Conservation (phyloP, 1,140 invertebrate species). For the Solenopsis fugax region DNA sequence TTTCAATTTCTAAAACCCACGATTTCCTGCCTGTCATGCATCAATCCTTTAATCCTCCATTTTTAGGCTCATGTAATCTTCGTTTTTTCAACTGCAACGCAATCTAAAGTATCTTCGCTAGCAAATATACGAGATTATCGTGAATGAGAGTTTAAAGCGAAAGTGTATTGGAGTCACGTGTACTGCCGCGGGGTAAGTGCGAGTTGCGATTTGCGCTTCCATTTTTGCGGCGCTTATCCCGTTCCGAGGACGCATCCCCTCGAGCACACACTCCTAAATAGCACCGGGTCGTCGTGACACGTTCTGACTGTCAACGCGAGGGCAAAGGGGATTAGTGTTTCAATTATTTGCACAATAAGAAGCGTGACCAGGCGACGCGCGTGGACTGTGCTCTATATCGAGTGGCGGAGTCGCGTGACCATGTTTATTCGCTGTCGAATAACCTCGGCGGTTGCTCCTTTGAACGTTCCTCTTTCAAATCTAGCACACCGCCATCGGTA, state of each 20-base stretch:
- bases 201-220: slow-evolving; percentile 72
- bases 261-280: slow-evolving; percentile 69
- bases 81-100: slow-evolving; percentile 1
- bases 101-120: neutral
- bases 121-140: slow-evolving; percentile 57
- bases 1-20: neutral
- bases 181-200: slow-evolving; percentile 75
- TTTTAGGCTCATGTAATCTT: neutral
- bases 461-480: slow-evolving; percentile 9
- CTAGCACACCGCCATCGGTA: slow-evolving; percentile 53
- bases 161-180: slow-evolving; percentile 83
- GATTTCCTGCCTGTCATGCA: neutral
- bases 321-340: slow-evolving; percentile 84
- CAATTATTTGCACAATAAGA: slow-evolving; percentile 85
- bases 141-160: slow-evolving; percentile 26
- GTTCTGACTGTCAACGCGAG: slow-evolving; percentile 80
- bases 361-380: slow-evolving; percentile 61
- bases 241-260: slow-evolving; percentile 81
- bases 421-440: slow-evolving; percentile 80
- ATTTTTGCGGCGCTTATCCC: slow-evolving; percentile 74
- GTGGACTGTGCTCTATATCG: slow-evolving; percentile 75
- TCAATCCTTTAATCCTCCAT: slow-evolving; percentile 2
- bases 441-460: slow-evolving; percentile 62
- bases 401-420: slow-evolving; percentile 82
- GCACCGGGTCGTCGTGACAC: neutral